Percentiles rank a stretch among this genome's conserved stretches.
These are phyloP conservation scores for Trichechus manatus DNA, from an alignment of 2,113 vertebrate genomes.

Conservation along the genomic window DNA sequence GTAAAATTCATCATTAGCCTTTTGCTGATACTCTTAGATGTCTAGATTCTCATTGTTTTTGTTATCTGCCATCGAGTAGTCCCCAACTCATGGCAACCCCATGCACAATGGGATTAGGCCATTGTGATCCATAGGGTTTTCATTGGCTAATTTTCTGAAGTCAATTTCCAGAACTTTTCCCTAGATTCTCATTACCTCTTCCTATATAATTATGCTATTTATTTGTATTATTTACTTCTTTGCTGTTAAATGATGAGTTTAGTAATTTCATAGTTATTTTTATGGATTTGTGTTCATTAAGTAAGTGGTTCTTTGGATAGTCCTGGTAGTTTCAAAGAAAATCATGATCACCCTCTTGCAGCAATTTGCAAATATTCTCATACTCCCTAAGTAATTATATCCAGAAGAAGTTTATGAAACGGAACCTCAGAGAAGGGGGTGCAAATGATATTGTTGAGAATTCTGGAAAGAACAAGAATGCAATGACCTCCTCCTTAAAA, in stretches of 20 bases:
- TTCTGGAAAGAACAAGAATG: neutral
- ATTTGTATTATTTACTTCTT: conserved; percentile 9
- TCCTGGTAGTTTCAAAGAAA: neutral
- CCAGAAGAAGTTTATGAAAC: conserved; percentile 23
- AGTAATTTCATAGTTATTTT: neutral
- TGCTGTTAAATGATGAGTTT: neutral
- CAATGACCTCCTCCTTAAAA: conserved; percentile 25
- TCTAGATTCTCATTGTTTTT: neutral
- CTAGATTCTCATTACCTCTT: neutral
- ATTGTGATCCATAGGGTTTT: neutral
- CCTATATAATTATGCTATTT: neutral
- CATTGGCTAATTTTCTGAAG: neutral
- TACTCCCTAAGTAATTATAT: conserved; percentile 12
- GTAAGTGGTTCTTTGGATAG: neutral
- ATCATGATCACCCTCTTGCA: neutral
- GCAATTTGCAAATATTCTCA: conserved; percentile 30
- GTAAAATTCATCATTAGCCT: neutral
- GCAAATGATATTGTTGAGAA: neutral
- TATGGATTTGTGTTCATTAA: conserved; percentile 2
- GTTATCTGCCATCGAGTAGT: neutral
- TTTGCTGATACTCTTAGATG: neutral
- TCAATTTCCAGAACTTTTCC: neutral
- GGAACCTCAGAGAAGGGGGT: neutral
- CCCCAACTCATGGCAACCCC: neutral
- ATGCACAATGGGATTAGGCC: neutral